phyloP scores from a whole-genome alignment of 2,113 vertebrate species.

The Otus sunia region DNA sequence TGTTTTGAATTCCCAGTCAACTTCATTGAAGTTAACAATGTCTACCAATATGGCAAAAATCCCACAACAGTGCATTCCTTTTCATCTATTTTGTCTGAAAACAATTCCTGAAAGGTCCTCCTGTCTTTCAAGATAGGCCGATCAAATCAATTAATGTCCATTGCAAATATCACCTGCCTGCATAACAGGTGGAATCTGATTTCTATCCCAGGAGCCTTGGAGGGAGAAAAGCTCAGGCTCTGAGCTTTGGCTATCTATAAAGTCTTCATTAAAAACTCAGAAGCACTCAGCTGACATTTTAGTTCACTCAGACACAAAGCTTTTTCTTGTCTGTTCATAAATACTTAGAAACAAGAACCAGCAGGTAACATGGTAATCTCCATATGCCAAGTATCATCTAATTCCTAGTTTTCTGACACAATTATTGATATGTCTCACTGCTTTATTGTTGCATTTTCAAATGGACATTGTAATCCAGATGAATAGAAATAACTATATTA shows the following conservation, averaged over 20 bases:
- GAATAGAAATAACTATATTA: not conserved
- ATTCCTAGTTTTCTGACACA: not conserved
- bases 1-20: constrained; percentile 17
- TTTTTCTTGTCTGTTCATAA: not conserved
- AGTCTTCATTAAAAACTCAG: not conserved
- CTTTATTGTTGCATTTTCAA: not conserved
- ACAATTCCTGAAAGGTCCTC: not conserved
- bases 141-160: not conserved
- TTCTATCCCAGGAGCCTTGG: not conserved
- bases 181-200: not conserved
- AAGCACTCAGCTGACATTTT: not conserved
- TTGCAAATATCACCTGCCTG: not conserved
- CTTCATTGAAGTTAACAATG: not conserved
- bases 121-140: not conserved
- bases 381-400: not conserved
- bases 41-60: not conserved
- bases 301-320: not conserved
- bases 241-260: not conserved
- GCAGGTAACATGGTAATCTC: not conserved
- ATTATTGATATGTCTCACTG: not conserved
- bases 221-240: not conserved
- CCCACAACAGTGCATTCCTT: not conserved
- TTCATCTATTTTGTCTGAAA: not conserved
- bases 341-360: not conserved
- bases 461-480: not conserved